phyloP scores from a whole-genome alignment of 2,113 vertebrate species.

The Hylia prasina region DNA sequence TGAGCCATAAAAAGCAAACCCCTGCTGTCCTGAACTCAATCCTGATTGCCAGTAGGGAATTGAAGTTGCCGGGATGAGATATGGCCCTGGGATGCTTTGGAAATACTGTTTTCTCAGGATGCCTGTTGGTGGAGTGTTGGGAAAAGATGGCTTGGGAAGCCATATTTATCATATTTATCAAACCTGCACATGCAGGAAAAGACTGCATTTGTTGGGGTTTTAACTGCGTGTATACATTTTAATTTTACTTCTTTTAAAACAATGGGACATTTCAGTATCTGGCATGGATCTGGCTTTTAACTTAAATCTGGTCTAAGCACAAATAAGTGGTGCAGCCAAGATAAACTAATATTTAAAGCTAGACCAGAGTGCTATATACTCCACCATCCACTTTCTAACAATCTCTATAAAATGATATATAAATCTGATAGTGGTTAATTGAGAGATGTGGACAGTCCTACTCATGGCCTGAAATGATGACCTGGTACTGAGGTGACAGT shows the following conservation, averaged over 20 bases:
- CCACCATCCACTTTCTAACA: neutral
- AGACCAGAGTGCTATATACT: neutral
- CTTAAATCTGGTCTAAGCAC: neutral
- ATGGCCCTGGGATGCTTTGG: neutral
- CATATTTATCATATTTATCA: too few species aligned
- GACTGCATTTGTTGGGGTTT: neutral
- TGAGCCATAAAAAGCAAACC: neutral
- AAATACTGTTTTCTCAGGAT: neutral
- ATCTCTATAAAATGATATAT: neutral
- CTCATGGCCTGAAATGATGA: neutral
- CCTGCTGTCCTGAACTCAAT: neutral
- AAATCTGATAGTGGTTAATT: neutral
- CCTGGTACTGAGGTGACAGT: neutral
- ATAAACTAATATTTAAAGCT: neutral
- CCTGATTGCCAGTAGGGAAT: neutral
- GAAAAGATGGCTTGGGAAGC: neutral
- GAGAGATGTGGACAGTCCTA: neutral
- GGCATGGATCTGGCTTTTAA: neutral
- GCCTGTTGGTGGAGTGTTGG: neutral
- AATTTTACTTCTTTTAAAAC: neutral
- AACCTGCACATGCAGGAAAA: neutral
- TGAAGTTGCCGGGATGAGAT: neutral
- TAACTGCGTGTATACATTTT: accelerated
- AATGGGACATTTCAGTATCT: neutral
- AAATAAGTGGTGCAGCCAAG: neutral